phyloP scores from a whole-genome alignment of 2,797 vertebrate genomes.

The Notolepis coatsorum region DNA sequence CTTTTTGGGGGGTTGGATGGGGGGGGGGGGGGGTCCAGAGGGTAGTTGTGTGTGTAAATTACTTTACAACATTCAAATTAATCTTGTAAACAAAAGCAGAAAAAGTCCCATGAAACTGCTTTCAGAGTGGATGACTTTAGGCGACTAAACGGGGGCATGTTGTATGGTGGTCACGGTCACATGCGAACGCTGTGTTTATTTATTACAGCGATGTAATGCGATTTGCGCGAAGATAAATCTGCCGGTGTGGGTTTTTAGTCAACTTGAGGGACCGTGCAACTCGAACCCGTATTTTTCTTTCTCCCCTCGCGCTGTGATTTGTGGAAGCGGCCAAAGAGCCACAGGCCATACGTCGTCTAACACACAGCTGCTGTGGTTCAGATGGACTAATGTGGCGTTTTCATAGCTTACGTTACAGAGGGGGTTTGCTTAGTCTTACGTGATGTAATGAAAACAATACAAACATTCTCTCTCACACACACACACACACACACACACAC shows the following conservation, averaged over 20 bases:
- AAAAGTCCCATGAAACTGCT: conserved; percentile 29
- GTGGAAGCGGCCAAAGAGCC: neutral
- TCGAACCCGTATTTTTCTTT: neutral
- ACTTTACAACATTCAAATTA: conserved; percentile 51
- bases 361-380: neutral
- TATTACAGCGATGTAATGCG: neutral
- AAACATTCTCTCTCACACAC: neutral
- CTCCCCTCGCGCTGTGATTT: neutral
- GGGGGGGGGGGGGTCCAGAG: conserved; percentile 25
- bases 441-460: neutral
- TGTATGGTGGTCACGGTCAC: neutral
- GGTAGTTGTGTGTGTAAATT: conserved; percentile 44
- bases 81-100: conserved; percentile 43
- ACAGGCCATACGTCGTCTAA: conserved; percentile 1
- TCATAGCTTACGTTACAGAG: neutral
- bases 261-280: neutral
- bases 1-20: too few species aligned
- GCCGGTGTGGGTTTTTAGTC: conserved; percentile 10
- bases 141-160: conserved; percentile 21
- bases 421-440: neutral
- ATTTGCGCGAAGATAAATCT: conserved; percentile 18
- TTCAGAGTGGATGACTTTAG: conserved; percentile 16
- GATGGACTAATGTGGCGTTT: neutral
- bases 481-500: too few species aligned
- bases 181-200: conserved; percentile 15